A percentile compares a stretch with the other conserved stretches of the same genome.
These are phyloP conservation scores for Neofelis nebulosa DNA, from an alignment of 2,113 vertebrate species.

Conservation along the genomic window DNA sequence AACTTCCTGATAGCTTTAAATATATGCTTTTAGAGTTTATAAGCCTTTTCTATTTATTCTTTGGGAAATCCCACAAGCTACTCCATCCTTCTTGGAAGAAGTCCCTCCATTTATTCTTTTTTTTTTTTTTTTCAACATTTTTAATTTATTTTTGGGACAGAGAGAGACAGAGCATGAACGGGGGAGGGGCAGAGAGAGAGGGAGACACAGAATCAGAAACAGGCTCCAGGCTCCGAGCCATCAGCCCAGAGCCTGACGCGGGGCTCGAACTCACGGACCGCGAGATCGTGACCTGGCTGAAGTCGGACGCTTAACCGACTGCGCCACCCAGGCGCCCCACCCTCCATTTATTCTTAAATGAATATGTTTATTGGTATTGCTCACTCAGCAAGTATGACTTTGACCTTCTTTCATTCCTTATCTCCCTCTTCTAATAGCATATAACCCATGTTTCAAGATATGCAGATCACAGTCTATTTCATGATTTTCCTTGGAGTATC, in stretches of 20 bases:
- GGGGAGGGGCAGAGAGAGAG: too few relatives aligned
- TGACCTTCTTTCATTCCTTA: not conserved
- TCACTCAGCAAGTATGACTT: not conserved
- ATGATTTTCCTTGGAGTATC: not conserved
- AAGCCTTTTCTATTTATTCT: not conserved
- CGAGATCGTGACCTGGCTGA: too few relatives aligned
- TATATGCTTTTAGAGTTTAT: not conserved
- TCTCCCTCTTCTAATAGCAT: not conserved
- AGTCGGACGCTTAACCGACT: too few relatives aligned
- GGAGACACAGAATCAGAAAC: too few relatives aligned
- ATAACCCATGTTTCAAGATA: not conserved
- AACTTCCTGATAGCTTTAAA: not conserved
- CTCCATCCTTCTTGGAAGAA: not conserved
- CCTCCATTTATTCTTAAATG: not conserved
- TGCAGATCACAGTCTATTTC: not conserved
- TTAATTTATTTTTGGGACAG: too few relatives aligned
- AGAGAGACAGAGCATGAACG: too few relatives aligned
- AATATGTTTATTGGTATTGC: not conserved
- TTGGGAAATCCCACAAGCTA: not conserved
- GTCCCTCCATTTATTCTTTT: not conserved
- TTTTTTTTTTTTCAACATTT: too few relatives aligned
- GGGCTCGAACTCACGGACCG: too few relatives aligned
- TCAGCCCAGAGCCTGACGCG: too few relatives aligned
- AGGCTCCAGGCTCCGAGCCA: too few relatives aligned
- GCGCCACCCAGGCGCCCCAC: too few relatives aligned